Base-by-base conservation (phyloP, 2,888 invertebrate genomes). In the Schrankia costaestrigalis region DNA sequence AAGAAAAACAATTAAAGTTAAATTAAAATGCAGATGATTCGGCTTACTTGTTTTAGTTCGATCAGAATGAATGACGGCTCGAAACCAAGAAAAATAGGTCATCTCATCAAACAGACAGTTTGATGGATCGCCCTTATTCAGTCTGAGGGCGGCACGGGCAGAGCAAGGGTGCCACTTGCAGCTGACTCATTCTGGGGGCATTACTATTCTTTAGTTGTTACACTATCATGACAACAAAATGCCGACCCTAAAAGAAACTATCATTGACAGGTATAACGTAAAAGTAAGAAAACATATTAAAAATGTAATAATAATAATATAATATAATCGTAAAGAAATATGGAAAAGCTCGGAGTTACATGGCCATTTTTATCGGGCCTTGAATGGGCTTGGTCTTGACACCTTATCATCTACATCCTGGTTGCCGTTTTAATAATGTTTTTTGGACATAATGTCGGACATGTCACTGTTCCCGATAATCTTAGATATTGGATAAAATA, bases 171-270 rank as follows among this genome's bases (percentile, higher is more conserved):
- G n/a, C n/a, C n/a, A n/a, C 19, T 46, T 41, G 27, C 46, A 53
- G 69, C 71, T 64, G 70, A 69, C 62, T 71, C 71, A 71, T 64
- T 53, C 55, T 31, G 37, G 32, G 47, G 48, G 56, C 55, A 61
- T 67, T 67, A 62, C 52, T 47, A 59, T 61, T 49, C 50, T 46
- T 54, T 48, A 35, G 32, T 38, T 48, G 50, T 46, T 46, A 38
- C 34, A 46, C 43, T 46, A 46, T 42, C 39, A 31, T 39, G 41
- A 41, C 34, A 29, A 35, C 35, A 44, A 49, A 41, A 38, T n/a
- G n/a, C n/a, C n/a, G n/a, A n/a, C n/a, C n/a, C n/a, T n/a, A n/a
- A n/a, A n/a, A n/a, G n/a, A n/a, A n/a, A n/a, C n/a, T n/a, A n/a
- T n/a, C n/a, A 39, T 55, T 41, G 40, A 38, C 37, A 35, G 34